phyloP scores from a whole-genome alignment of 1,140 invertebrate genomes.

The Branchinecta lindahli region DNA sequence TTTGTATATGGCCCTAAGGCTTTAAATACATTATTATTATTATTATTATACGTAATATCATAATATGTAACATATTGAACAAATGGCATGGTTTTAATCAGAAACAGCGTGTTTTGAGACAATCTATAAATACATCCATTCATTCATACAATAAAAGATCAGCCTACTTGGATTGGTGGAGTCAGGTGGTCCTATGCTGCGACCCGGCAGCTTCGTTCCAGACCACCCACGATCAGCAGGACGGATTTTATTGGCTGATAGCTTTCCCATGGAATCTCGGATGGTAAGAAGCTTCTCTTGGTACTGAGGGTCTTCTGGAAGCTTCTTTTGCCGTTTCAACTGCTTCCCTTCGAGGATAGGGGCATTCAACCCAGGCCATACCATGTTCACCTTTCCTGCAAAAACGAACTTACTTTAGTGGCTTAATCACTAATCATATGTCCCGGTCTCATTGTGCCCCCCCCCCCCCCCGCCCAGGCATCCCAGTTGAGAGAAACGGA shows the following conservation, averaged over 20 bases:
- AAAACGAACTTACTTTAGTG: not conserved
- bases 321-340: conserved; percentile 46
- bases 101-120: too few species aligned
- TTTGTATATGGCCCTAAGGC: too few species aligned
- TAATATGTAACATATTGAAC: too few species aligned
- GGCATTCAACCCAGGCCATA: conserved; percentile 81
- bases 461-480: too few species aligned
- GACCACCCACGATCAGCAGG: conserved; percentile 80
- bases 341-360: conserved; percentile 62
- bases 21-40: too few species aligned
- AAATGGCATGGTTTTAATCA: too few species aligned
- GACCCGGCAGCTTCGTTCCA: conserved; percentile 59
- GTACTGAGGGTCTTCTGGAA: conserved; percentile 52
- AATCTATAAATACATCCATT: too few species aligned
- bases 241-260: conserved; percentile 31
- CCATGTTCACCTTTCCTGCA: conserved; percentile 53
- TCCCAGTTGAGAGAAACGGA: not conserved
- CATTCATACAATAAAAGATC: too few species aligned
- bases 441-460: not conserved
- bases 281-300: conserved; percentile 51
- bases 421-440: conserved; percentile 17
- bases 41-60: too few species aligned
- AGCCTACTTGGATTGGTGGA: conserved; percentile 50
- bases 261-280: conserved; percentile 52
- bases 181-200: conserved; percentile 72